These are phyloP conservation scores for Cuculus canorus DNA, from an alignment of 2,797 vertebrate genomes.

Conservation along the genomic window DNA sequence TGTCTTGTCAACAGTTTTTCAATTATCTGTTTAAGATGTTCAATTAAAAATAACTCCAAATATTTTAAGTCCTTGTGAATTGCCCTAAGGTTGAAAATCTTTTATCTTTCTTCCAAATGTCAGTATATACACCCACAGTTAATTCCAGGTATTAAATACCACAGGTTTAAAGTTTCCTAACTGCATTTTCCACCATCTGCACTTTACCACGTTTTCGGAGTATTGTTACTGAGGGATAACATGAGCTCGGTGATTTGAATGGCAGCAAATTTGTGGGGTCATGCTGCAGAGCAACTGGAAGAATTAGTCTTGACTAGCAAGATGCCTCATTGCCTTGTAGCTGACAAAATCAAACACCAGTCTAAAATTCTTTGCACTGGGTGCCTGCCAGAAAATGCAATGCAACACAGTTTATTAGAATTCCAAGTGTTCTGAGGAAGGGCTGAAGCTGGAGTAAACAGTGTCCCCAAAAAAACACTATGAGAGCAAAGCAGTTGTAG, in stretches of 20 bases:
- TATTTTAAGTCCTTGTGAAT: neutral
- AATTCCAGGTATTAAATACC: slow-evolving; percentile 2
- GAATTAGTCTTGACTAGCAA: slow-evolving; percentile 34
- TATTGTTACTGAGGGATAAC: neutral
- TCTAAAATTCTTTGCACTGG: slow-evolving; percentile 26
- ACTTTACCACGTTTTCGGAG: neutral
- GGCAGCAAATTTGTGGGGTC: slow-evolving; percentile 6
- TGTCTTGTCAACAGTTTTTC: neutral
- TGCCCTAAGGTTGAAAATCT: neutral
- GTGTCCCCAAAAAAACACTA: neutral
- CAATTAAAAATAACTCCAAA: neutral
- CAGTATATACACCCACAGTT: neutral
- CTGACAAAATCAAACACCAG: slow-evolving; percentile 52
- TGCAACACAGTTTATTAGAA: slow-evolving; percentile 40
- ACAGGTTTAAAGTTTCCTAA: neutral
- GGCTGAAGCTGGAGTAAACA: slow-evolving; percentile 45
- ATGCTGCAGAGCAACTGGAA: slow-evolving; percentile 4
- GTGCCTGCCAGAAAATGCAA: slow-evolving; percentile 47
- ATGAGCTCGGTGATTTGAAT: neutral
- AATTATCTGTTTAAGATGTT: neutral
- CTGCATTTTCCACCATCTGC: neutral
- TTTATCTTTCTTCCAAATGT: slow-evolving; percentile 20
- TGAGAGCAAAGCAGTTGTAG: slow-evolving; percentile 1
- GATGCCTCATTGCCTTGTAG: slow-evolving; percentile 22
- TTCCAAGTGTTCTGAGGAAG: slow-evolving; percentile 2